Conservation (phyloP, 2,888 invertebrate genomes). For the Oscheius sp. region DNA sequence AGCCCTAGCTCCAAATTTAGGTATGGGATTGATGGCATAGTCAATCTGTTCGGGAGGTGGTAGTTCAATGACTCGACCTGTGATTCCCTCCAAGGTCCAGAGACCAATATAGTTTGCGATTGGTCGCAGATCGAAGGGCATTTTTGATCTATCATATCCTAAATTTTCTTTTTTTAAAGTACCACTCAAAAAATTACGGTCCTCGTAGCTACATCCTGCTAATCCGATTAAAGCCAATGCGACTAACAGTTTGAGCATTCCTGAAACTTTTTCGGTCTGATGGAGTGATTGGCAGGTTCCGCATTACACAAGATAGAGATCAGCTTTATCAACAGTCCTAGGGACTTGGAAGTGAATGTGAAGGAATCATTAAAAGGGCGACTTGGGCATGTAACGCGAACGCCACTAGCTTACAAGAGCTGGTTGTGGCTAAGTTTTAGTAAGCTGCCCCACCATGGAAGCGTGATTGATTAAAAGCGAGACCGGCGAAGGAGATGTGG, state of each 20-base stretch:
- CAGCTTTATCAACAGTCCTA: neutral
- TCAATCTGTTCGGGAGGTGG: slow-evolving; percentile 71
- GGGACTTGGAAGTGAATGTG: neutral
- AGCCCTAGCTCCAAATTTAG: slow-evolving; percentile 72
- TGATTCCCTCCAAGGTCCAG: slow-evolving; percentile 56
- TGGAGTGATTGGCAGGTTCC: slow-evolving; percentile 1
- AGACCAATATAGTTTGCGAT: slow-evolving; percentile 69
- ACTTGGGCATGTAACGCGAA: neutral
- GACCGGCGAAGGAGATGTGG: slow-evolving; percentile 34
- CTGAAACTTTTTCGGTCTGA: slow-evolving; percentile 4
- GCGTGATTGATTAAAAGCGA: slow-evolving; percentile 32
- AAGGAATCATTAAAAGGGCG: neutral
- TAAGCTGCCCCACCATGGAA: slow-evolving; percentile 26
- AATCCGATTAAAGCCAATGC: slow-evolving; percentile 40
- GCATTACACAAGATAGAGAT: slow-evolving; percentile 5
- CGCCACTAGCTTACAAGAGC: slow-evolving; percentile 27
- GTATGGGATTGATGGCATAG: slow-evolving; percentile 73
- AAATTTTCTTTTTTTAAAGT: neutral
- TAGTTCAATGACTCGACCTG: slow-evolving; percentile 49
- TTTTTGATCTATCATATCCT: slow-evolving; percentile 61
- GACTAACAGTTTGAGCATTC: slow-evolving; percentile 15
- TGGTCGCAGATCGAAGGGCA: slow-evolving; percentile 70
- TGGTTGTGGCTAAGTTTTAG: slow-evolving; percentile 32
- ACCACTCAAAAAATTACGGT: slow-evolving; percentile 40
- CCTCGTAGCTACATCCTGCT: slow-evolving; percentile 55